A percentile compares a stretch with the other conserved stretches of the same genome.
These are phyloP conservation scores for Acanthurus lineatus DNA, from an alignment of 2,797 vertebrate genomes.

Conservation along the genomic window DNA sequence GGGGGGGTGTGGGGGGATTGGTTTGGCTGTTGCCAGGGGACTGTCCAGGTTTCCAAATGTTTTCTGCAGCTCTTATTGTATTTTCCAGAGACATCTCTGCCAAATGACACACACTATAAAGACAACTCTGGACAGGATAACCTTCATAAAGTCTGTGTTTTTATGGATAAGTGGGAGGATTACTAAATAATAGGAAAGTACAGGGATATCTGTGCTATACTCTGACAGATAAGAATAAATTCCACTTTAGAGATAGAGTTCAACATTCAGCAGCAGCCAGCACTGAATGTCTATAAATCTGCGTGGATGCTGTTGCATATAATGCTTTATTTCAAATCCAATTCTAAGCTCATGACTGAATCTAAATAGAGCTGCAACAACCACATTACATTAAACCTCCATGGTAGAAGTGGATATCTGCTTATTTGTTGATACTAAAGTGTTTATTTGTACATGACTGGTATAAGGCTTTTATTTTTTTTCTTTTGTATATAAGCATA, in stretches of 20 bases:
- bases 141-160: slow-evolving; percentile 4
- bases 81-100: slow-evolving; percentile 17
- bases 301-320: slow-evolving; percentile 24
- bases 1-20: background rate
- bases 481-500: background rate
- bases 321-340: slow-evolving; percentile 53
- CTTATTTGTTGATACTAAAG: background rate
- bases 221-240: slow-evolving; percentile 18
- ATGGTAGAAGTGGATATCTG: background rate
- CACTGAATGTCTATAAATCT: slow-evolving; percentile 46
- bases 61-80: slow-evolving; percentile 20
- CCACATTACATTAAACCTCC: slow-evolving; percentile 40
- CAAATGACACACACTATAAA: slow-evolving; percentile 2
- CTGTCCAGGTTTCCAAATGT: slow-evolving; percentile 25
- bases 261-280: slow-evolving; percentile 35
- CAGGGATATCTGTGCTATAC: background rate
- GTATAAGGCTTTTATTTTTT: background rate
- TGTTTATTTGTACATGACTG: background rate
- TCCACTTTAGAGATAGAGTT: slow-evolving; percentile 31
- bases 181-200: slow-evolving; percentile 23
- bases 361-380: slow-evolving; percentile 34
- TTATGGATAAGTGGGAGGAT: background rate
- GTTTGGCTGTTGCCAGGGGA: background rate
- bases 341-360: slow-evolving; percentile 46
- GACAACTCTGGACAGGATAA: background rate